phyloP scores from a whole-genome alignment of 1,140 invertebrate species.

The Ectropis grisescens region DNA sequence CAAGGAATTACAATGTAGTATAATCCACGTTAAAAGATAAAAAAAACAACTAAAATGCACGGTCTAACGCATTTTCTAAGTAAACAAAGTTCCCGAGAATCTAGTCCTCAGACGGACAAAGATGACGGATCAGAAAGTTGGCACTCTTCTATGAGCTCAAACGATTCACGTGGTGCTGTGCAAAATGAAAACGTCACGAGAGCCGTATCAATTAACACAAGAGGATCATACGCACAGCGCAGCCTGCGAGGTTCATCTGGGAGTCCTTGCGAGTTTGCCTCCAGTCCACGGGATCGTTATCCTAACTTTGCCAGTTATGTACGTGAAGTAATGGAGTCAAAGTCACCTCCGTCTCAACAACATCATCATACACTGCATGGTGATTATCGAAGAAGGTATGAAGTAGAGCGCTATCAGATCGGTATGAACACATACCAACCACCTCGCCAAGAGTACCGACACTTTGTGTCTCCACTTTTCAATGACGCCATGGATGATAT shows the following conservation, averaged over 20 bases:
- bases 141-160: slow-evolving; percentile 33
- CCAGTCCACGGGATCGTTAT: slow-evolving; percentile 50
- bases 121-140: slow-evolving; percentile 36
- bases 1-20: too few species aligned
- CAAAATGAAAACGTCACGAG: slow-evolving; percentile 18
- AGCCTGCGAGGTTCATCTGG: slow-evolving; percentile 28
- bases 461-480: slow-evolving; percentile 50
- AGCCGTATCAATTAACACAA: slow-evolving; percentile 38
- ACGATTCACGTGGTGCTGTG: slow-evolving; percentile 22
- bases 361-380: slow-evolving; percentile 24
- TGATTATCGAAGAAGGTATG: slow-evolving; percentile 27
- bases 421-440: slow-evolving; percentile 31
- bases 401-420: slow-evolving; percentile 37
- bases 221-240: slow-evolving; percentile 30
- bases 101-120: slow-evolving; percentile 34
- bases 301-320: slow-evolving; percentile 46
- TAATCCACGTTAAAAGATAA: too few species aligned
- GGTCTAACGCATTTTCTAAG: slow-evolving; percentile 44
- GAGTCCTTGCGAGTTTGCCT: slow-evolving; percentile 37
- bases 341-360: slow-evolving; percentile 14
- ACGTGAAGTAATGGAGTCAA: slow-evolving; percentile 39
- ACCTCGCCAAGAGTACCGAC: slow-evolving; percentile 36
- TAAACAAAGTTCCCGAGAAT: slow-evolving; percentile 41
- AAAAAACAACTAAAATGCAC: too few species aligned
- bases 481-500: slow-evolving; percentile 64